Base-by-base conservation (phyloP, 2,888 invertebrate genomes). In the Mythimna impura region DNA sequence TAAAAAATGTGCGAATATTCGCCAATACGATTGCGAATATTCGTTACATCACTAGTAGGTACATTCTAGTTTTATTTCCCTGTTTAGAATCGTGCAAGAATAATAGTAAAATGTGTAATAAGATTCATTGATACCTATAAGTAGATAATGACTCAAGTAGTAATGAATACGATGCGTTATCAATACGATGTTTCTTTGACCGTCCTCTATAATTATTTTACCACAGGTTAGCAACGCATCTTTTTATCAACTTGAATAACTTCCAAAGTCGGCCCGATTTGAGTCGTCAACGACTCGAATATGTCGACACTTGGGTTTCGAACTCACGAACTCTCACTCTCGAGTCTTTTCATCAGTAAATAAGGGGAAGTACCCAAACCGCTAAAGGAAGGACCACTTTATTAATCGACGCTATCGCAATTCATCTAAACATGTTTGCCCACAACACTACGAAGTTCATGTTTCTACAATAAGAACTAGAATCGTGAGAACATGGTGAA, bases 171-270 rank as follows among this genome's bases (percentile, higher is more conserved):
- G 40, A 14, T 57, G 22, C 14, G n/a, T n/a, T 47, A 47, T 36
- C 20, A 10, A 4, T 36, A n/a, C 9, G 12, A 47, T 36, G 6
- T 47, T 47, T 25, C 71, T 20, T 47, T 71, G 70, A 57, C 71
- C 34, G 47, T 47, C 14, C n/a, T 25, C 2, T 14, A 14, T 60
- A 20, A 25, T 36, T 58, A 4, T 43, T 43, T 62, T 22, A 9
- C 20, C 36, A 12, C 4, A 25, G 14, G 14, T 20, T 30, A 61
- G 9, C 25, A 66, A 25, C 36, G 22, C 22, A 58, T 40, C 40
- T 12, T 40, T 36, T 40, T 40, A 40, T 12, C 4, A 47, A 47
- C 5, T 47, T 47, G 43, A 47, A 47, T 47, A 47, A 47, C 43
- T 47, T 47, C 14, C 17, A 47, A 47, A 47, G 14, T 47, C 43